These are phyloP conservation scores for Dryobotodes eremita DNA, from an alignment of 2,888 invertebrate species.

Conservation along the genomic window DNA sequence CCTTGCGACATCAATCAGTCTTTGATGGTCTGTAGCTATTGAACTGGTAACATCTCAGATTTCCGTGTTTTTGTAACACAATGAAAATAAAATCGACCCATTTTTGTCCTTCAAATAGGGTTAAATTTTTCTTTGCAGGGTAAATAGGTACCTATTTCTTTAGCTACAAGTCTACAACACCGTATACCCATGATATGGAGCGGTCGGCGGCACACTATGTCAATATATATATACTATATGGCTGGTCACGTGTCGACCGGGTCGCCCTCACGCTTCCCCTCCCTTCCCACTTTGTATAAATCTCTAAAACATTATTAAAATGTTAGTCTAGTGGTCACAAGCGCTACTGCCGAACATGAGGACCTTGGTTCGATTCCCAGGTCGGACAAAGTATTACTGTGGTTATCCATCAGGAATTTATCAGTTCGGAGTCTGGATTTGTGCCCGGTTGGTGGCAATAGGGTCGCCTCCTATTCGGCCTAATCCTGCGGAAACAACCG, in stretches of 20 bases:
- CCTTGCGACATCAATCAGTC: background rate
- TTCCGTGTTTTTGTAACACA: background rate
- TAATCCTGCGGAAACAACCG: background rate
- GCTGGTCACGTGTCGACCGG: background rate
- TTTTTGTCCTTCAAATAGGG: background rate
- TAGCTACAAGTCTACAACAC: background rate
- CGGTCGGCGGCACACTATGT: background rate
- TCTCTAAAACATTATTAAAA: background rate
- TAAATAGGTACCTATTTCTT: background rate
- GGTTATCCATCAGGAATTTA: background rate
- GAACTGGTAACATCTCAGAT: background rate
- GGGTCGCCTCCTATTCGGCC: background rate
- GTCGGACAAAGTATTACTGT: too few relatives aligned
- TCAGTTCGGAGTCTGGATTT: background rate
- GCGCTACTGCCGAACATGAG: background rate
- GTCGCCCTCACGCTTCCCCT: too few relatives aligned
- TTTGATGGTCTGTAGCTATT: background rate
- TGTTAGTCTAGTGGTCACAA: background rate
- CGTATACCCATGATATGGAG: background rate
- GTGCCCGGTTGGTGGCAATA: background rate
- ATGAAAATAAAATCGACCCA: background rate
- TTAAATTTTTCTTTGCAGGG: too few relatives aligned
- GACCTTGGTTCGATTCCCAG: background rate
- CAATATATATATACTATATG: background rate
- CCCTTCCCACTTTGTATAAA: background rate